phyloP scores from a whole-genome alignment of 2,888 invertebrate genomes.

The Chymomyza procnemis region DNA sequence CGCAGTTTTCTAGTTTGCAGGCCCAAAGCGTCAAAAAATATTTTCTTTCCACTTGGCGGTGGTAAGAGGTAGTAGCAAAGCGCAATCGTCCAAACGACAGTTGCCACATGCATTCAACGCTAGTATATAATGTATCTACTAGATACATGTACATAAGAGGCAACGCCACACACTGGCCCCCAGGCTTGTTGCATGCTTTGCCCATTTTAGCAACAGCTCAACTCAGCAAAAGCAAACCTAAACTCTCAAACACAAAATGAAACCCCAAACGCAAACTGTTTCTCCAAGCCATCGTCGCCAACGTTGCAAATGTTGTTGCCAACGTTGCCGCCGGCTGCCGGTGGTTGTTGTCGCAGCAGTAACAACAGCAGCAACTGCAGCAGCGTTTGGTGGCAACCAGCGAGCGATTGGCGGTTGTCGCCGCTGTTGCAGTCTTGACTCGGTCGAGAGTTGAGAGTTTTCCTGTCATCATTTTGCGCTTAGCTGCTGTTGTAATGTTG shows the following conservation, averaged over 20 bases:
- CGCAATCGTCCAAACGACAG: conserved; percentile 27
- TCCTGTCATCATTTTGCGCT: conserved; percentile 56
- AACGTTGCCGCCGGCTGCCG: conserved; percentile 33
- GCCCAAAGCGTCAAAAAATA: conserved; percentile 71
- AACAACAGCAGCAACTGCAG: too few species aligned
- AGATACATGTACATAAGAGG: conserved; percentile 57
- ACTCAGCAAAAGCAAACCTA: neutral
- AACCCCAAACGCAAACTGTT: conserved; percentile 1
- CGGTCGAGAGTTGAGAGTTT: conserved; percentile 53
- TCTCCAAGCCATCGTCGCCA: conserved; percentile 2
- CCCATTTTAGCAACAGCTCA: conserved; percentile 57
- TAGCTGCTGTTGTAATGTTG: conserved; percentile 2
- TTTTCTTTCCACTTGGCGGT: conserved; percentile 69
- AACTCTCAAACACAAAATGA: conserved; percentile 23
- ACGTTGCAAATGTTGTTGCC: conserved; percentile 5
- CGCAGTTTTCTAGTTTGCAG: conserved; percentile 56
- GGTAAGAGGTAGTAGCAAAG: conserved; percentile 25
- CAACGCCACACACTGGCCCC: conserved; percentile 7
- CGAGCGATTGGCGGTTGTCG: conserved; percentile 2
- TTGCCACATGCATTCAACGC: conserved; percentile 20
- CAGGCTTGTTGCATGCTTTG: conserved; percentile 67
- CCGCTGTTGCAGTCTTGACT: conserved; percentile 26
- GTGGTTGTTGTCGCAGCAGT: conserved; percentile 32
- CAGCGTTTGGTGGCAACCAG: neutral
- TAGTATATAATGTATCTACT: conserved; percentile 64